Percentiles rank a stretch among this genome's conserved stretches.
phyloP scores from a whole-genome alignment of 2,888 invertebrate species.

The Xestia ashworthii region DNA sequence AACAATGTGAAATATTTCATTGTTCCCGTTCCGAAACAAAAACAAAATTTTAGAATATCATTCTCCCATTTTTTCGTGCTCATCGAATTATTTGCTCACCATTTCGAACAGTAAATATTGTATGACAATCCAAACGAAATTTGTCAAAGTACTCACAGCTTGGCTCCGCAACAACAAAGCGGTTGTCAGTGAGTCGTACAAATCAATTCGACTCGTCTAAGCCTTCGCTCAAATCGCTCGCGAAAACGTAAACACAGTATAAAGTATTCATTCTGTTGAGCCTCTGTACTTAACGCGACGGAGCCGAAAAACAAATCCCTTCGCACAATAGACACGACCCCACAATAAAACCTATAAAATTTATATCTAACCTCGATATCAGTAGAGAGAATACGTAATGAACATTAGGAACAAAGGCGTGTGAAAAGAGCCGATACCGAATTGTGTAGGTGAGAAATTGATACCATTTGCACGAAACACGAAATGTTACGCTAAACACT shows the following conservation, averaged over 20 bases:
- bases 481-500: slow-evolving; percentile 68
- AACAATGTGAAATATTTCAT: background rate
- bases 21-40: background rate
- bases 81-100: slow-evolving; percentile 31
- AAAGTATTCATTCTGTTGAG: slow-evolving; percentile 75
- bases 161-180: slow-evolving; percentile 46
- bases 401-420: slow-evolving; percentile 88
- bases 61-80: slow-evolving; percentile 14
- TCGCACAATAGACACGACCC: slow-evolving; percentile 77
- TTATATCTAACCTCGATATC: slow-evolving; percentile 86
- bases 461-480: slow-evolving; percentile 63
- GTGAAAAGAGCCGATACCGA: slow-evolving; percentile 85
- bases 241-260: slow-evolving; percentile 72
- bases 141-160: slow-evolving; percentile 36
- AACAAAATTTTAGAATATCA: background rate
- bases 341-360: slow-evolving; percentile 86
- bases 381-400: slow-evolving; percentile 88
- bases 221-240: slow-evolving; percentile 63
- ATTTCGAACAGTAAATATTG: slow-evolving; percentile 50
- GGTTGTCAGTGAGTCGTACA: slow-evolving; percentile 54
- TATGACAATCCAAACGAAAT: slow-evolving; percentile 53
- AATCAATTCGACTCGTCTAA: slow-evolving; percentile 64
- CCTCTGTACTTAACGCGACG: slow-evolving; percentile 70
- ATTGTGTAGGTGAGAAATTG: slow-evolving; percentile 85
- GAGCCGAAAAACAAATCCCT: slow-evolving; percentile 78